Conservation (phyloP, 1,140 invertebrate species). For the Venturia canescens region DNA sequence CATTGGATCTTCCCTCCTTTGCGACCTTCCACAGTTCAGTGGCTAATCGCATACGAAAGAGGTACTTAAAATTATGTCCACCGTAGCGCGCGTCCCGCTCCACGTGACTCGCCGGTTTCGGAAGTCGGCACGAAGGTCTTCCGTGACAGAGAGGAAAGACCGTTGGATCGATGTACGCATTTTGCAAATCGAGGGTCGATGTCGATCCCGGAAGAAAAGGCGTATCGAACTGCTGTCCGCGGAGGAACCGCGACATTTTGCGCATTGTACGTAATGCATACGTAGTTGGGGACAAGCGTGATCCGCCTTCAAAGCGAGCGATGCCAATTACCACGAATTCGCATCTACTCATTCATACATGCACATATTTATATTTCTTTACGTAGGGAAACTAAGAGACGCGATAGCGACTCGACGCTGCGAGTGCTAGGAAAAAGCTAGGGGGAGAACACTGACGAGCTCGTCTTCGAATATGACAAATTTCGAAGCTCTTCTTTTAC, state of each 20-base stretch:
- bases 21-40: not conserved
- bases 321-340: not conserved
- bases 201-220: not conserved
- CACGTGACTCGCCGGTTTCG: conserved; percentile 6
- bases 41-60: not conserved
- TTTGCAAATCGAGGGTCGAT: not conserved
- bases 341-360: not conserved
- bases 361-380: not conserved
- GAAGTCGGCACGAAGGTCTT: not conserved
- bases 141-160: not conserved
- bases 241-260: not conserved
- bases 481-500: no score
- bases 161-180: not conserved
- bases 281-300: not conserved
- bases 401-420: no score
- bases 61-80: not conserved
- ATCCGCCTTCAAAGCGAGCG: not conserved
- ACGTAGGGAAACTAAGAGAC: no score
- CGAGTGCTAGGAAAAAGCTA: no score
- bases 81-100: not conserved
- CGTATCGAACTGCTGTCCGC: not conserved
- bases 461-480: no score
- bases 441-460: no score
- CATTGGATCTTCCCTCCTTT: not conserved
- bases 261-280: conserved; percentile 11